Base-by-base conservation (phyloP, 2,797 vertebrate genomes). In the Pampus argenteus region DNA sequence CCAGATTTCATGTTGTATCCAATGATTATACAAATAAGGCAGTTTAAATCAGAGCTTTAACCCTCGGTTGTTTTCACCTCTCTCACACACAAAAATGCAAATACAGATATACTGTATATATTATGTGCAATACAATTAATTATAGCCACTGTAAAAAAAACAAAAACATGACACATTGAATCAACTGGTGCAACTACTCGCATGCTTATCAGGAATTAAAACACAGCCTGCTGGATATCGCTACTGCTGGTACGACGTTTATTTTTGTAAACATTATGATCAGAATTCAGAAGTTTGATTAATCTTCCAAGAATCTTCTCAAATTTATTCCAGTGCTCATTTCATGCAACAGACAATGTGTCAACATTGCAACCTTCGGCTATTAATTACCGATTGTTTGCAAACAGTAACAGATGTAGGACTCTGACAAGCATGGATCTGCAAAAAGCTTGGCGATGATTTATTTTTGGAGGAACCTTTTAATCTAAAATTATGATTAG, bases 381-480 rank as follows among this genome's bases (percentile, higher is more conserved):
- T 83, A 74, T 76, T 86, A 76, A 82, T 86, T 79, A 79, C 74
- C 52, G 42, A 59, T 82, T 67, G 20, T 68, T 81, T 83, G 66
- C 72, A 81, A 88, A 81, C 61, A 73, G 18, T 29, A 78, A 72
- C 48, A 68, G 59, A 81, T 20, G 71, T 86, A 79, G 49, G 22
- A 62, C 50, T 50, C 71, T 83, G 86, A 83, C 85, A 70, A 74
- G 54, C 72, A 66, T 17, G 26, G 67, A 82, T 73, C 71, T 38
- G 67, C 45, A 42, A 54, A 83, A 77, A 76, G 48, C 42, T 56
- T 29, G 40, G 26, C 11, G 48, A 60, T 66, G 57, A 55, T 71
- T 85, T 93, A 93, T 93, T 92, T 92, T 88, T 92, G 88, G 86
- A 85, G 34, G 51, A 83, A 83, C 26, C 67, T 66, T 90, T 86